These are phyloP conservation scores for Syngnathoides biaculeatus DNA, from an alignment of 2,113 vertebrate genomes.

Conservation along the genomic window DNA sequence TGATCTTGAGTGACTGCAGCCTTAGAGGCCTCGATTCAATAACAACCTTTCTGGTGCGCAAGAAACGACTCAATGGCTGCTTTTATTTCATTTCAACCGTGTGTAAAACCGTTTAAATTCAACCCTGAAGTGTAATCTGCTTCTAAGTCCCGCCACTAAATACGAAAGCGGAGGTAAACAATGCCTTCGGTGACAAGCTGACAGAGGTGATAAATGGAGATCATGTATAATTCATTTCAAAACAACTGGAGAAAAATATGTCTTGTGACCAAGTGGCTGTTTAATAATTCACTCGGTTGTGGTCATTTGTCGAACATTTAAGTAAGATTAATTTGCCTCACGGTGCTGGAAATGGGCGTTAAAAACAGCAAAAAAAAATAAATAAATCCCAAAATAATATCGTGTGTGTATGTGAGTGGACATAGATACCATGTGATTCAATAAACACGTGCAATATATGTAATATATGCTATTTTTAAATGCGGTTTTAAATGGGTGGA, in stretches of 20 bases:
- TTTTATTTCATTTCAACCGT: slow-evolving; percentile 20
- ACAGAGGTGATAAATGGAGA: background rate
- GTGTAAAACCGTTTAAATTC: background rate
- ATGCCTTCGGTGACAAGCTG: background rate
- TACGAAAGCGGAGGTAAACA: background rate
- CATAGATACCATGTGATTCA: background rate
- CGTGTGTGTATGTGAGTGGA: background rate
- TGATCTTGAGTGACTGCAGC: slow-evolving; percentile 39
- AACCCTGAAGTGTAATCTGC: background rate
- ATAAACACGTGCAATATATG: too few species aligned
- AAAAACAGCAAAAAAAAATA: background rate
- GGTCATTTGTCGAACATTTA: background rate
- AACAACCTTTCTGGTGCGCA: slow-evolving; percentile 25
- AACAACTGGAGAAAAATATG: background rate
- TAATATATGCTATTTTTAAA: too few species aligned
- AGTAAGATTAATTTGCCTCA: background rate
- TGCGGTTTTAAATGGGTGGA: too few species aligned
- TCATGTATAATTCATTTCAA: background rate
- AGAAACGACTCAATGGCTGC: slow-evolving; percentile 5
- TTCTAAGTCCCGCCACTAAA: background rate
- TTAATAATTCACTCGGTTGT: background rate
- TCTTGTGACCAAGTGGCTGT: background rate
- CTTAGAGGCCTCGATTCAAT: slow-evolving; percentile 27
- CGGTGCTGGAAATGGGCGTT: background rate
- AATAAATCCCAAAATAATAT: background rate